These are phyloP conservation scores for Mus pahari DNA, from an alignment of 2,113 vertebrate species.

Conservation along the genomic window DNA sequence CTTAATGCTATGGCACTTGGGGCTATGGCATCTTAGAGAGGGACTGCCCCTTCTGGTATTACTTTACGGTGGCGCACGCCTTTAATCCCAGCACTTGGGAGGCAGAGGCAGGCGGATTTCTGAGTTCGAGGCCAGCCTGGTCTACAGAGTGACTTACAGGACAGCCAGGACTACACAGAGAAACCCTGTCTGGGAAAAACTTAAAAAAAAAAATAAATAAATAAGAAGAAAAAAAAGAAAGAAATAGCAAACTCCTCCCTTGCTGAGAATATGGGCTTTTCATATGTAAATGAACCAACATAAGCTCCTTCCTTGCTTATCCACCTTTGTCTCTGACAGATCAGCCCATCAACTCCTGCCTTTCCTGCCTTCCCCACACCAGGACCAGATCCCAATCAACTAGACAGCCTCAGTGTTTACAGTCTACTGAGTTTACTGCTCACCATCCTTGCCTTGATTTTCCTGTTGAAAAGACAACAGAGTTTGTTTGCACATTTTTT, in stretches of 20 bases:
- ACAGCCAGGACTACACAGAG: too few relatives aligned
- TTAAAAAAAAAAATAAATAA: too few relatives aligned
- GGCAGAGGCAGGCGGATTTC: too few relatives aligned
- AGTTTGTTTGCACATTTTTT: background rate
- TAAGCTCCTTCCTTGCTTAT: background rate
- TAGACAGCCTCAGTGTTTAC: background rate
- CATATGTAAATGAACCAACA: background rate
- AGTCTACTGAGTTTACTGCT: background rate
- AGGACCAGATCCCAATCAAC: background rate
- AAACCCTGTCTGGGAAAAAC: too few relatives aligned
- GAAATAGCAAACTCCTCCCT: background rate
- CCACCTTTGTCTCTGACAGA: background rate
- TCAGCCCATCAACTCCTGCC: background rate
- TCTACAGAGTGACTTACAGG: too few relatives aligned
- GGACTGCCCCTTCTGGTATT: background rate
- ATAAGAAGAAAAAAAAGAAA: too few relatives aligned
- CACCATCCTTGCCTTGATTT: background rate
- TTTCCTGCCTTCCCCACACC: background rate
- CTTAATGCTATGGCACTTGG: background rate
- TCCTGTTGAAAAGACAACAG: background rate
- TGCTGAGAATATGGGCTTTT: background rate
- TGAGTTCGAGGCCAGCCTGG: too few relatives aligned
- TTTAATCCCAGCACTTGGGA: too few relatives aligned
- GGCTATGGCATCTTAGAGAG: background rate
- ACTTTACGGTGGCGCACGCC: constrained; percentile 6